Conservation (phyloP, 2,797 vertebrate genomes). For the Mormyrus hasselquistii region DNA sequence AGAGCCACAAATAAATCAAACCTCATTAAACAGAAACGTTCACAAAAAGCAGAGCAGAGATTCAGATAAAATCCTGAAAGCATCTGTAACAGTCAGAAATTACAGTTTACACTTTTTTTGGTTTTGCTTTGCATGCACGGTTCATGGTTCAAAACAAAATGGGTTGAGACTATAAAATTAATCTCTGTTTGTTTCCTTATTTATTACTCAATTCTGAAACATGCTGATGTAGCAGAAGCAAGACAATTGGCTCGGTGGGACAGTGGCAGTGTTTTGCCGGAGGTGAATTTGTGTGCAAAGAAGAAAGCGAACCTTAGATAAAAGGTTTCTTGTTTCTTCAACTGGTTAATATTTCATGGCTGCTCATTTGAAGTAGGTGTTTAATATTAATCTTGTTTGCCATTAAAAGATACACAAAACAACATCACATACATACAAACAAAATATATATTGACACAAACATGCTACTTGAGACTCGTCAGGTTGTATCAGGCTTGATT, state of each 20-base stretch:
- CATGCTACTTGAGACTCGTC: not conserved
- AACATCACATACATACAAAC: conserved; percentile 28
- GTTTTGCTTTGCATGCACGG: not conserved
- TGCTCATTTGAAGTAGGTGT: conserved; percentile 63
- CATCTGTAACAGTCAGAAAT: not conserved
- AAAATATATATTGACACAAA: conserved; percentile 39
- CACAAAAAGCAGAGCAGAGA: not conserved
- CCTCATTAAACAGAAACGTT: not conserved
- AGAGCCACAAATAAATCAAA: not conserved
- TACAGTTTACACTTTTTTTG: not conserved
- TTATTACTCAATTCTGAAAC: not conserved
- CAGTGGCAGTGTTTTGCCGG: not conserved
- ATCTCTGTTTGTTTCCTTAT: not conserved
- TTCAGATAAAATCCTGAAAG: not conserved
- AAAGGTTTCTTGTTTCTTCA: conserved; percentile 60
- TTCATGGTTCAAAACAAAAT: not conserved
- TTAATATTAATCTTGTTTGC: conserved; percentile 65
- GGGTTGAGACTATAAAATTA: not conserved
- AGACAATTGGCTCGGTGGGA: not conserved
- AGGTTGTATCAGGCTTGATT: not conserved
- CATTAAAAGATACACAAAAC: conserved; percentile 41
- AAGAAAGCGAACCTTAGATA: conserved; percentile 47
- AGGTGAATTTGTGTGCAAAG: conserved; percentile 31
- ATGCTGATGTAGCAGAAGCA: not conserved
- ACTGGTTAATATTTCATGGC: conserved; percentile 66